Conservation (phyloP, 2,113 vertebrate genomes). For the Romanogobio albipinnatus region DNA sequence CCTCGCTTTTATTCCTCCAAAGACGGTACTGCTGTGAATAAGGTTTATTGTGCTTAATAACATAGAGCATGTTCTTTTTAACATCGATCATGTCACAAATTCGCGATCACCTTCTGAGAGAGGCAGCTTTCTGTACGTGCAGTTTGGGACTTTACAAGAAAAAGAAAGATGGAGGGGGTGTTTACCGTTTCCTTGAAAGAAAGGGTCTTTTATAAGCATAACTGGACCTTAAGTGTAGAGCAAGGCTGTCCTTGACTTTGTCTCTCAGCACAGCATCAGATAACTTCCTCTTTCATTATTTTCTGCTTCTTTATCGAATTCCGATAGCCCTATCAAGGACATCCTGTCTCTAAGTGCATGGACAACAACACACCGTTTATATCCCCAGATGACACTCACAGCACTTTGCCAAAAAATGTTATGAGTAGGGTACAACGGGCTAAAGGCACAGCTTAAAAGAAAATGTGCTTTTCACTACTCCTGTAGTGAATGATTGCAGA, state of each 20-base stretch:
- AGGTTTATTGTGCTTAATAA: too few species aligned
- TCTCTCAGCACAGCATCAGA: neutral
- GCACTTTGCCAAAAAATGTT: neutral
- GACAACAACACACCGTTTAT: neutral
- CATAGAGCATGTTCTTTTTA: too few species aligned
- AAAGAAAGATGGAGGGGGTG: neutral
- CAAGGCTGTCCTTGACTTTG: slow-evolving; percentile 20
- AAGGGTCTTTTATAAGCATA: slow-evolving; percentile 15
- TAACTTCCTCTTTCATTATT: slow-evolving; percentile 26
- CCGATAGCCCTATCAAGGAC: slow-evolving; percentile 11
- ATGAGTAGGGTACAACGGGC: too few species aligned
- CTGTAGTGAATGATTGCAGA: too few species aligned
- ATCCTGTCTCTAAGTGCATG: neutral
- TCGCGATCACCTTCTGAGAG: too few species aligned
- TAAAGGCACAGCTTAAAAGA: too few species aligned
- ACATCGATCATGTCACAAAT: too few species aligned
- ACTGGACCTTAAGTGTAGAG: slow-evolving; percentile 18
- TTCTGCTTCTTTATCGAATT: slow-evolving; percentile 22
- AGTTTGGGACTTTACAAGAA: neutral
- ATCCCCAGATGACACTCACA: slow-evolving; percentile 6
- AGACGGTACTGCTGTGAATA: too few species aligned
- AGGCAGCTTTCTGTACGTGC: too few species aligned
- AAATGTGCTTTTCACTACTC: too few species aligned
- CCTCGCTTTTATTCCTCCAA: too few species aligned
- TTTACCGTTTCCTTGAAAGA: slow-evolving; percentile 1